Percentiles rank a stretch among this genome's conserved stretches.
phyloP scores from a whole-genome alignment of 2,888 invertebrate species.

The Dryobota labecula region DNA sequence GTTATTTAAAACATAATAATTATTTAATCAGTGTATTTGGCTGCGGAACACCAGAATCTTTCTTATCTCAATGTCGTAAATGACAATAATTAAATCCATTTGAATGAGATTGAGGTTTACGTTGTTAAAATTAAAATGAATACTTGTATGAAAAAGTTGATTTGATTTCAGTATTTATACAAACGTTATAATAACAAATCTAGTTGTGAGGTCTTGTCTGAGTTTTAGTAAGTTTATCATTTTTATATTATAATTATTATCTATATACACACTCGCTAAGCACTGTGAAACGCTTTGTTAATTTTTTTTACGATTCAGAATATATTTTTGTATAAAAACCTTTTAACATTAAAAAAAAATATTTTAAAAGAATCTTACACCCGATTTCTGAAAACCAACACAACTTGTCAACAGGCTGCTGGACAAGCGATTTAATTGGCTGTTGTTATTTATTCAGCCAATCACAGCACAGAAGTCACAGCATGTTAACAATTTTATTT shows the following conservation, averaged over 20 bases:
- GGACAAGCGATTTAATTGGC: background rate
- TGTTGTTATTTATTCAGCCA: background rate
- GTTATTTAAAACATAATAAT: background rate
- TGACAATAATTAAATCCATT: background rate
- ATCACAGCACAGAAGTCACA: background rate
- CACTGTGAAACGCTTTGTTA: slow-evolving; percentile 60
- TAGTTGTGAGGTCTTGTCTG: slow-evolving; percentile 55
- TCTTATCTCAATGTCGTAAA: background rate
- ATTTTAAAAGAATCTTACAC: no score
- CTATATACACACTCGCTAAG: slow-evolving; percentile 52
- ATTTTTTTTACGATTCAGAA: no score
- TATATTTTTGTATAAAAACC: background rate
- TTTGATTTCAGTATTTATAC: slow-evolving; percentile 29
- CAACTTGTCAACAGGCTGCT: background rate
- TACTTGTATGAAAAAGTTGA: slow-evolving; percentile 19
- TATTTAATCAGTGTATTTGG: background rate
- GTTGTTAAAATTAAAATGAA: background rate
- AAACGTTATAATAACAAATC: slow-evolving; percentile 38
- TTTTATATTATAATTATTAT: slow-evolving; percentile 30
- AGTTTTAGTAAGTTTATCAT: slow-evolving; percentile 38
- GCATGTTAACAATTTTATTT: background rate
- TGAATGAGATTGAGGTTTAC: background rate
- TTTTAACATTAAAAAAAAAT: background rate
- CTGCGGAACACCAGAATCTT: background rate
- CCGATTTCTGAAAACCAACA: no score